phyloP scores from a whole-genome alignment of 1,140 invertebrate genomes.

The Capitella teleta region DNA sequence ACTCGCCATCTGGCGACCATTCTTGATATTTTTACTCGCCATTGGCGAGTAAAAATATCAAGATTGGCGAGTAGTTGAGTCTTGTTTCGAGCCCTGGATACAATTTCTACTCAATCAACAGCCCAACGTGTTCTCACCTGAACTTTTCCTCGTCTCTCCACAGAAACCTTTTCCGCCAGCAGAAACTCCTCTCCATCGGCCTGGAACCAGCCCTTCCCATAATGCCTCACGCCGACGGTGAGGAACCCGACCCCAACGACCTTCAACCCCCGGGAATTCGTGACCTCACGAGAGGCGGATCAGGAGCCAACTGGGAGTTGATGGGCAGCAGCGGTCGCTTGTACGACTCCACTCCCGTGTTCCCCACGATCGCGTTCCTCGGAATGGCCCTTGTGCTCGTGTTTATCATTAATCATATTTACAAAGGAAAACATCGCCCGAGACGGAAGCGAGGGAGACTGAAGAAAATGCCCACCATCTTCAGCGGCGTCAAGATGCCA shows the following conservation, averaged over 20 bases:
- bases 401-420: constrained; percentile 13
- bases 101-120: too few relatives aligned
- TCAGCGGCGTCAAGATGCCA: not conserved
- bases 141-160: too few relatives aligned
- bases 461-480: constrained; percentile 11
- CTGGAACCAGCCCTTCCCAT: constrained; percentile 22
- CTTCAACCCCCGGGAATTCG: too few relatives aligned
- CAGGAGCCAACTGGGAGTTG: constrained; percentile 8
- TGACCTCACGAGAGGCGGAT: constrained; percentile 1
- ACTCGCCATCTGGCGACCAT: too few relatives aligned
- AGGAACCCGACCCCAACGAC: too few relatives aligned
- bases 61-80: too few relatives aligned
- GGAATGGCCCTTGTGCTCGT: constrained; percentile 12
- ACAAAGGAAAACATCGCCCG: constrained; percentile 7
- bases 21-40: too few relatives aligned
- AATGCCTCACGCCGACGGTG: not conserved
- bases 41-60: too few relatives aligned
- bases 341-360: constrained; percentile 6
- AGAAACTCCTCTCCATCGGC: constrained; percentile 54
- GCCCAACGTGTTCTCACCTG: too few relatives aligned
- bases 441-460: constrained; percentile 7
- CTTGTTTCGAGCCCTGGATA: too few relatives aligned
- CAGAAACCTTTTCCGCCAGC: constrained; percentile 61
- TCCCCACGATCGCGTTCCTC: constrained; percentile 12
- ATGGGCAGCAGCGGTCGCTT: constrained; percentile 1